A percentile compares a stretch with the other conserved stretches of the same genome.
phyloP scores from a whole-genome alignment of 2,888 invertebrate species.

The Smittia aterrima region DNA sequence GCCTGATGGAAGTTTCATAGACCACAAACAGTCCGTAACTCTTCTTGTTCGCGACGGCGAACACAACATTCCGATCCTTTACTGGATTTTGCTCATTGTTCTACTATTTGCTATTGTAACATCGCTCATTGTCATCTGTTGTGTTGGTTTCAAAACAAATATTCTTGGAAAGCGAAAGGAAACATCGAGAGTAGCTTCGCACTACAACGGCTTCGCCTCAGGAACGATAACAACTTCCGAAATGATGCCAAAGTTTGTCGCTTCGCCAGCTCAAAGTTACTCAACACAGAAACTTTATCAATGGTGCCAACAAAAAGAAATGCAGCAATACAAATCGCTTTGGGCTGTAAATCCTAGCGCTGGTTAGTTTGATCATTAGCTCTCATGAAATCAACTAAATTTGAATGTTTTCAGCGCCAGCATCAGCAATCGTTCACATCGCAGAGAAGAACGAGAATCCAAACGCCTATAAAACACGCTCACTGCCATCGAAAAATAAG shows the following conservation, averaged over 20 bases:
- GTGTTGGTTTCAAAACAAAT: not conserved
- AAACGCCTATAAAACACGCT: constrained; percentile 36
- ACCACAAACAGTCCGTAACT: constrained; percentile 25
- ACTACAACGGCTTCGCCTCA: constrained; percentile 19
- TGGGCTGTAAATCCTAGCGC: constrained; percentile 33
- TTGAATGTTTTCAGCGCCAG: not conserved
- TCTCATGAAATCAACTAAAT: not conserved
- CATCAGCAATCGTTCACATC: not conserved
- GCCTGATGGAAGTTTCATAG: constrained; percentile 21
- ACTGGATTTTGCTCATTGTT: constrained; percentile 26
- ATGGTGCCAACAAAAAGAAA: constrained; percentile 29
- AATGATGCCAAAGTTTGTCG: constrained; percentile 32
- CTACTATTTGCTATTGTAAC: constrained; percentile 13
- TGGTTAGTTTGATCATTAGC: not conserved
- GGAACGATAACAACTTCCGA: not conserved
- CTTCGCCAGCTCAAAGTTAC: constrained; percentile 37
- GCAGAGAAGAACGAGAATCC: not conserved
- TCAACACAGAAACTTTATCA: constrained; percentile 34
- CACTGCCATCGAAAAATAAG: constrained; percentile 35
- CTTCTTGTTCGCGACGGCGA: constrained; percentile 10
- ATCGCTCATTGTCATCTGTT: constrained; percentile 24
- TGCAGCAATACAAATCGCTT: constrained; percentile 40
- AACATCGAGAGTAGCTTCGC: constrained; percentile 5
- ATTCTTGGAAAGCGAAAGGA: not conserved
- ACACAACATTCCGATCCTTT: constrained; percentile 2